A percentile compares a stretch with the other conserved stretches of the same genome.
Evolutionary conservation across 2,888 invertebrate species (phyloP).

Genomic region (Cataglyphis albicans): DNA sequence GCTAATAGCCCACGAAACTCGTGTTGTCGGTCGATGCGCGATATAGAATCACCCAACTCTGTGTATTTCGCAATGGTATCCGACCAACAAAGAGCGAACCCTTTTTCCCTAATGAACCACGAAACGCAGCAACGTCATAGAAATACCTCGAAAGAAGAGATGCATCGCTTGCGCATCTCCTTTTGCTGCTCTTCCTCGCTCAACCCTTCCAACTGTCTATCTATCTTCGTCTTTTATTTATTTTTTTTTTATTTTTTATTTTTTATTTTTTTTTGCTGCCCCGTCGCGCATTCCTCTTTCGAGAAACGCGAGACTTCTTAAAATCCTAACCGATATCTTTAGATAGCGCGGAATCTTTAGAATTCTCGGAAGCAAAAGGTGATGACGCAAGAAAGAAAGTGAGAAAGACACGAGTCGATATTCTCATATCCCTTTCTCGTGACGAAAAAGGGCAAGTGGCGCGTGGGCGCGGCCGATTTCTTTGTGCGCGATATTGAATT

Average conservation of each 20-base stretch:
- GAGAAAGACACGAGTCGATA: not conserved
- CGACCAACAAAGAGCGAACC: conserved; percentile 74
- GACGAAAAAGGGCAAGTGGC: conserved; percentile 30
- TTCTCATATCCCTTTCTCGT: conserved; percentile 2
- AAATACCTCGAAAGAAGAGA: conserved; percentile 76
- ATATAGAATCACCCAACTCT: conserved; percentile 64
- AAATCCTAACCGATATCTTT: conserved; percentile 14
- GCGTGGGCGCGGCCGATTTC: conserved; percentile 16
- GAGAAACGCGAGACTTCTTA: conserved; percentile 20
- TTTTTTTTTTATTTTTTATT: conserved; percentile 12
- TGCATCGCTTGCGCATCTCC: conserved; percentile 61
- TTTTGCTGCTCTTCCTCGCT: conserved; percentile 67
- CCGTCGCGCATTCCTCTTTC: conserved; percentile 34
- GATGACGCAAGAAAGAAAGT: not conserved
- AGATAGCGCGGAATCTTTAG: conserved; percentile 22
- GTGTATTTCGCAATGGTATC: conserved; percentile 70
- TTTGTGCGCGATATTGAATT: conserved; percentile 46
- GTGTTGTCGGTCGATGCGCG: conserved; percentile 61
- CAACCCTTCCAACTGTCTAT: conserved; percentile 37
- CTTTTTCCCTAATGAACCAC: conserved; percentile 79
- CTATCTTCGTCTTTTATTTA: conserved; percentile 47
- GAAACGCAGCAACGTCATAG: conserved; percentile 78
- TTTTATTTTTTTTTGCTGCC: not conserved
- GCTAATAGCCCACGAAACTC: conserved; percentile 71
- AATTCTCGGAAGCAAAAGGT: conserved; percentile 20